Evolutionary conservation across 1,140 invertebrate genomes (phyloP), one percentile per base, ranked within the genome.

Genomic region (Subanguina moxae): DNA sequence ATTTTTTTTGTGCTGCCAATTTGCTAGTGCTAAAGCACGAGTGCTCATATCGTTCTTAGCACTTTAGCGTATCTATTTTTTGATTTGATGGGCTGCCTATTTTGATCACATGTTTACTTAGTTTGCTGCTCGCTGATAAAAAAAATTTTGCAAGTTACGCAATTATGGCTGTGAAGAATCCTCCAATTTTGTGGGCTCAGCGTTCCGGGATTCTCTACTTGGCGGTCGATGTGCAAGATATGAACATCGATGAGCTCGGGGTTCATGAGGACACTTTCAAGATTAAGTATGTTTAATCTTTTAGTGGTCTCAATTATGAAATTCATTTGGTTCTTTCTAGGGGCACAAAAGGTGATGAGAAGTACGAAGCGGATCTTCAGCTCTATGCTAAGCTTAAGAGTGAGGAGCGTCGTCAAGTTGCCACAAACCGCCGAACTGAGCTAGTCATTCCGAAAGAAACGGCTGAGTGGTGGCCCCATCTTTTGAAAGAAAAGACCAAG

Each of bases 251-350:
- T n/a, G 65, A 80, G 48, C 64, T 76, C 19, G 27, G 32, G 43
- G 30, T 80, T 56, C 66, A 80, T 9, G 78, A 64, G 17, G 78
- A 73, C 48, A 76, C 66, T 23, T 77, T 77, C 46, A 66, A 74
- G 27, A 70, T 77, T 23, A 63, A 64, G 76, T 75, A 76, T 27
- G 38, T 17, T 45, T n/a, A 56, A 38, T 64, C 19, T 62, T 62
- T 9, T 32, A 48, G 19, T 62, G 11, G 11, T 38, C 3, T 63
- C 27, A 7, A 8, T 61, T 61, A 13, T 7, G 11, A 38, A 38
- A 38, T 38, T 5, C 3, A 38, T 38, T 38, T 38, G 32, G 3
- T 38, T 38, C 28, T 52, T 76, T 78, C 62, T 32, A 76, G 73
- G 30, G 78, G 75, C 15, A 66, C 76, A 13, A 76, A 64, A 1